Evolutionary conservation across 1,140 invertebrate genomes (phyloP).

Genomic region (Panagrolaimus sp.): DNA sequence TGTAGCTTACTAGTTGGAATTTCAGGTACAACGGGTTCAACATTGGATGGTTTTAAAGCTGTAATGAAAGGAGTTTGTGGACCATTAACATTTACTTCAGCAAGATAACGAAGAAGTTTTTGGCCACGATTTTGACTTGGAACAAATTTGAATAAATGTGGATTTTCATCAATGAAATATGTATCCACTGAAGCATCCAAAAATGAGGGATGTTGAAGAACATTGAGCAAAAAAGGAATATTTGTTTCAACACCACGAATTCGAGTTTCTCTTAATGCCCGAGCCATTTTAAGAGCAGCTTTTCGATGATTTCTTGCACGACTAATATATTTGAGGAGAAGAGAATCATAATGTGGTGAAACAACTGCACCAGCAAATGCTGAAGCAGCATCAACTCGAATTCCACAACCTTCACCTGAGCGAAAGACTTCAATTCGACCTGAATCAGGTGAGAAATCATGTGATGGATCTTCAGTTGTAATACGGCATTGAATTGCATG

Average conservation of each 20-base stretch:
- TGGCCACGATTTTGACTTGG: slow-evolving; percentile 86
- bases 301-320: slow-evolving; percentile 79
- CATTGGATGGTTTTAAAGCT: slow-evolving; percentile 74
- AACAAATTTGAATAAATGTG: slow-evolving; percentile 83
- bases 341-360: slow-evolving; percentile 93
- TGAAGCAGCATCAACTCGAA: slow-evolving; percentile 86
- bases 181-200: slow-evolving; percentile 87
- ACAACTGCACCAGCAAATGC: slow-evolving; percentile 92
- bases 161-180: slow-evolving; percentile 95
- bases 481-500: slow-evolving; percentile 90
- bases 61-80: slow-evolving; percentile 87
- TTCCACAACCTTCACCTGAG: slow-evolving; percentile 96
- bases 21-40: slow-evolving; percentile 75
- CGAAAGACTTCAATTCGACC: slow-evolving; percentile 76
- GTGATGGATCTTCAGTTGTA: slow-evolving; percentile 95
- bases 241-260: slow-evolving; percentile 97
- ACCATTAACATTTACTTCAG: slow-evolving; percentile 86
- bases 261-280: slow-evolving; percentile 87
- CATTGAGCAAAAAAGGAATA: slow-evolving; percentile 94
- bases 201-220: slow-evolving; percentile 93
- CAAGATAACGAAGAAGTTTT: slow-evolving; percentile 87
- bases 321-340: slow-evolving; percentile 96
- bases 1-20: slow-evolving; percentile 60
- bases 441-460: slow-evolving; percentile 91
- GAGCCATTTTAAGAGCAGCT: slow-evolving; percentile 88